Evolutionary conservation across 2,797 vertebrate species (phyloP), one percentile per base, ranked within the genome.

Genomic region (Pangasius larnaudii): DNA sequence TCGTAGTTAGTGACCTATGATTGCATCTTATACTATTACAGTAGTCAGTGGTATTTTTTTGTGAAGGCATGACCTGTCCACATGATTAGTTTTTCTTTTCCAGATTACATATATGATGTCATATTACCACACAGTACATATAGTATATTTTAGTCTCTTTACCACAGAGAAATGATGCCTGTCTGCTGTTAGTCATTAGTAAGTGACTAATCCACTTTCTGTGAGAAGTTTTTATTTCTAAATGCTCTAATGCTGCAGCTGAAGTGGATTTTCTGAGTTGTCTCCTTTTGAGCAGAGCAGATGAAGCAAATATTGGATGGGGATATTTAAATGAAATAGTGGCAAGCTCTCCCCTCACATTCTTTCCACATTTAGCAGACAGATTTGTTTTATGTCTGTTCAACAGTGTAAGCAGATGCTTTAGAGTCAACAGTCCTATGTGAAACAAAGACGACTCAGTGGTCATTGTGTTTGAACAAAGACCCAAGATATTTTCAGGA

Each of bases 401-500:
- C 42, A 36, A 86, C 51, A 88, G 82, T 30, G 27, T 39, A 27
- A 39, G 75, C 33, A 61, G 85, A 30, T 3, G 24, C 36, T 84
- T 77, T 65, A 74, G 63, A 77, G 77, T 88, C 75, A 83, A 81
- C 74, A 79, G 63, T 83, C 79, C 24, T 83, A 56, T 88, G 56
- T 83, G 69, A 91, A 89, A 89, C 86, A 89, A 89, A 86, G 87
- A 75, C 86, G 63, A 71, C 67, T 58, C 59, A 85, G 67, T 33
- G n/a, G 77, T 87, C 85, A 87, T 85, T 89, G 86, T 88, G 86
- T 88, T 90, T 88, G 89, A 90, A 91, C 91, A 91, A 91, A 91
- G 89, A 89, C 91, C 82, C 27, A 27, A 87, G 81, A 85, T 85
- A 77, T 63, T 85, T 86, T 84, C 72, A 51, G 53, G 86, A 58